Evolutionary conservation across 2,113 vertebrate species (phyloP).

Genomic region (Myotis brandtii): DNA sequence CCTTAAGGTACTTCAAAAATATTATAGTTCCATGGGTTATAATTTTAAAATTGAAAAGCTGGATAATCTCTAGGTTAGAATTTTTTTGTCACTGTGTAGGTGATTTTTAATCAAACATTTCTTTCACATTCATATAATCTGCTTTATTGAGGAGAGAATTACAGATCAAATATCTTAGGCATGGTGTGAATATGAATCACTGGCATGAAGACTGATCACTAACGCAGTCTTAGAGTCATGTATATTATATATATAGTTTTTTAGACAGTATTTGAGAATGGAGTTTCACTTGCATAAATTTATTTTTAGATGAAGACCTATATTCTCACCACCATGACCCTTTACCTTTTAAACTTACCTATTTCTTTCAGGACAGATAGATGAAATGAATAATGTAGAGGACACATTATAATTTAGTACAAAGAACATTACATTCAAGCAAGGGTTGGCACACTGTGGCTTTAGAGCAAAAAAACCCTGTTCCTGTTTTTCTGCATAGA

Average conservation of each 20-base stretch:
- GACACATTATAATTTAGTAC: not conserved
- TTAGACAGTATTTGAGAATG: not conserved
- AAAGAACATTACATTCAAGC: conserved; percentile 26
- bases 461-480: not conserved
- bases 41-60: conserved; percentile 18
- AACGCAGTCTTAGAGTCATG: not conserved
- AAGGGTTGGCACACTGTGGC: not conserved
- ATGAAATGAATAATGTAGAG: not conserved
- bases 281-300: not conserved
- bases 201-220: not conserved
- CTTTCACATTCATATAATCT: conserved; percentile 20
- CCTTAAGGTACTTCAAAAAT: not conserved
- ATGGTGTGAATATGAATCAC: not conserved
- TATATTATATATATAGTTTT: not conserved
- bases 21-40: not conserved
- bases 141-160: not conserved
- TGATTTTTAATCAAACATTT: conserved; percentile 43
- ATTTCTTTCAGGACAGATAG: not conserved
- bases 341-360: conserved; percentile 51
- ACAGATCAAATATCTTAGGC: not conserved
- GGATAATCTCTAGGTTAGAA: not conserved
- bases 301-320: not conserved
- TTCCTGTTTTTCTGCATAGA: not conserved
- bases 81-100: not conserved
- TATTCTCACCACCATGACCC: not conserved